These are phyloP conservation scores for Zapornia atra DNA, from an alignment of 2,113 vertebrate species.

Conservation along the genomic window DNA sequence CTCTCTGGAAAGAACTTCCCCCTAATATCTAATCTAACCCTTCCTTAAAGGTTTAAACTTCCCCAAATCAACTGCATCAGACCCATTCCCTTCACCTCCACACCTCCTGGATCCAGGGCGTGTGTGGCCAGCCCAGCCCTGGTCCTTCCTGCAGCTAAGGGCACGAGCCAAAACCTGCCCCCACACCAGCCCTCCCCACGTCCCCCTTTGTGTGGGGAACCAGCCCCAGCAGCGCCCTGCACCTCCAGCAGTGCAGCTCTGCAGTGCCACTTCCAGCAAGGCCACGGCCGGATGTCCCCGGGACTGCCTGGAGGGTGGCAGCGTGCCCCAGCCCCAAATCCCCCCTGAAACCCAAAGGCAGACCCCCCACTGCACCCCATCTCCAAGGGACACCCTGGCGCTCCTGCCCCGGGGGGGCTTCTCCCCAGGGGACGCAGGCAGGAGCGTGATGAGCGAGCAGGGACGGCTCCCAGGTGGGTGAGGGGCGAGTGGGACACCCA, in stretches of 20 bases:
- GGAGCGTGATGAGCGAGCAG: background rate
- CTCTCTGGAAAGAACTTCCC: too few relatives aligned
- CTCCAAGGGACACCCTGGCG: background rate
- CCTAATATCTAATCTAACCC: too few relatives aligned
- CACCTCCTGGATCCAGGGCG: background rate
- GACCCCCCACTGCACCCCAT: background rate
- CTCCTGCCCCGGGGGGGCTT: accelerated
- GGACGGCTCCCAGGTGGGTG: background rate
- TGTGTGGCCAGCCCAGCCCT: background rate
- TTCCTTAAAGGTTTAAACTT: too few relatives aligned
- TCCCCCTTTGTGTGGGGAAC: background rate
- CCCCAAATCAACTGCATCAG: background rate
- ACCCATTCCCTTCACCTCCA: background rate
- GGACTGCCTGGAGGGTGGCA: background rate
- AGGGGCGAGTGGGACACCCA: background rate
- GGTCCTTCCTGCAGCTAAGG: background rate
- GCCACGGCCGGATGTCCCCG: background rate
- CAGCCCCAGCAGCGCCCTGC: background rate
- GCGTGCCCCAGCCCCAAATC: background rate
- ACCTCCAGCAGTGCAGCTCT: background rate
- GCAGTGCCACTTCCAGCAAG: background rate
- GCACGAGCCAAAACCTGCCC: accelerated
- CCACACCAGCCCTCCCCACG: background rate
- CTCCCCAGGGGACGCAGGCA: background rate
- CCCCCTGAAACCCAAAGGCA: background rate